Percentiles rank a stretch among this genome's conserved stretches.
phyloP scores from a whole-genome alignment of 2,888 invertebrate species.

The Labia minor region DNA sequence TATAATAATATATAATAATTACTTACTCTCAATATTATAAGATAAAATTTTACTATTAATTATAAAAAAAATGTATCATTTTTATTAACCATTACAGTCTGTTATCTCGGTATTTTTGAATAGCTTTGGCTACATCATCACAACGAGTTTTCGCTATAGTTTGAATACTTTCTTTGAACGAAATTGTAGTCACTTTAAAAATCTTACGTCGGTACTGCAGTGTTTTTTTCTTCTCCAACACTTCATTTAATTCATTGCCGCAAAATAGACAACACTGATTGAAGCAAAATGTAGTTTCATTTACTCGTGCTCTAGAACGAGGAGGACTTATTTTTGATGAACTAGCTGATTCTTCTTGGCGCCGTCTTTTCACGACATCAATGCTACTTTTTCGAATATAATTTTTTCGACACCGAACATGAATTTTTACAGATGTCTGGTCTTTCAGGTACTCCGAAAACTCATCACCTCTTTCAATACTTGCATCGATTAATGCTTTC shows the following conservation, averaged over 20 bases:
- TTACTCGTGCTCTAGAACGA: constrained; percentile 17
- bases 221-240: constrained; percentile 27
- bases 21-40: too few species aligned
- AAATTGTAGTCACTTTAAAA: constrained; percentile 21
- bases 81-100: too few species aligned
- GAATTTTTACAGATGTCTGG: background rate
- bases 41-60: too few species aligned
- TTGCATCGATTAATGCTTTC: background rate
- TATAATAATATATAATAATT: too few species aligned
- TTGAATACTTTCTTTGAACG: constrained; percentile 22
- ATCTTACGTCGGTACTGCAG: background rate
- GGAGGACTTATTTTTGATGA: constrained; percentile 2
- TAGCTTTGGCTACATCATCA: constrained; percentile 30
- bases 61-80: too few species aligned
- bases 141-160: constrained; percentile 20
- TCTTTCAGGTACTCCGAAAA: constrained; percentile 3
- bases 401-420: background rate
- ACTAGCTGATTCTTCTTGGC: too few species aligned
- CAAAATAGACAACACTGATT: background rate
- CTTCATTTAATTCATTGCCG: constrained; percentile 24
- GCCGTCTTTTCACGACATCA: background rate
- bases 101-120: too few species aligned
- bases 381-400: background rate
- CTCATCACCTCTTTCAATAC: constrained; percentile 15
- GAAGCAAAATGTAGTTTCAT: background rate